Conservation (phyloP, 2,113 vertebrate species). For the Leucoraja erinaceus region DNA sequence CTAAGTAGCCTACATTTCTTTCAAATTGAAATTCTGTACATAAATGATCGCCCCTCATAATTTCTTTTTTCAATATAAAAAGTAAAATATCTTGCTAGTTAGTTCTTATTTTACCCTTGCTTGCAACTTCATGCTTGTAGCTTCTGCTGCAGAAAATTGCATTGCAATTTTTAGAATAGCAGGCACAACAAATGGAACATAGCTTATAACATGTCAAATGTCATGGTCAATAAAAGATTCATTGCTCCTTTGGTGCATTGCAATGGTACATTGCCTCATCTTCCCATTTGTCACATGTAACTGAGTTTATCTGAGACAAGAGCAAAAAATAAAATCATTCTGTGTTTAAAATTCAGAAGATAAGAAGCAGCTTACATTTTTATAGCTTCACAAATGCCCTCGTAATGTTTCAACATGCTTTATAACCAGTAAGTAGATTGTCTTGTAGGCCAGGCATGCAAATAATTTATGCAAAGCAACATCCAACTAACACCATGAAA, state of each 20-base stretch:
- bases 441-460: not conserved
- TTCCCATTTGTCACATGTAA: not conserved
- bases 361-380: not conserved
- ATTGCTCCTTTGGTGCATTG: not conserved
- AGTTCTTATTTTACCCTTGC: not conserved
- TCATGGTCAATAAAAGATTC: conserved; percentile 6
- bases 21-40: not conserved
- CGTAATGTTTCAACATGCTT: not conserved
- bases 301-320: not conserved
- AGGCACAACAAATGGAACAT: not conserved
- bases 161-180: not conserved
- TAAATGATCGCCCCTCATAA: not conserved
- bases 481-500: not conserved
- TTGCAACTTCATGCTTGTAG: not conserved
- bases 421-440: not conserved
- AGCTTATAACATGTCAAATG: not conserved
- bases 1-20: not conserved
- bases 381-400: not conserved
- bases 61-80: not conserved
- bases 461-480: not conserved
- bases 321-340: not conserved
- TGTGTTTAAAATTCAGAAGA: not conserved
- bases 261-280: not conserved
- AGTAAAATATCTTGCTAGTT: not conserved
- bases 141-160: not conserved